phyloP scores from a whole-genome alignment of 2,888 invertebrate genomes.

The Ochropleura plecta region DNA sequence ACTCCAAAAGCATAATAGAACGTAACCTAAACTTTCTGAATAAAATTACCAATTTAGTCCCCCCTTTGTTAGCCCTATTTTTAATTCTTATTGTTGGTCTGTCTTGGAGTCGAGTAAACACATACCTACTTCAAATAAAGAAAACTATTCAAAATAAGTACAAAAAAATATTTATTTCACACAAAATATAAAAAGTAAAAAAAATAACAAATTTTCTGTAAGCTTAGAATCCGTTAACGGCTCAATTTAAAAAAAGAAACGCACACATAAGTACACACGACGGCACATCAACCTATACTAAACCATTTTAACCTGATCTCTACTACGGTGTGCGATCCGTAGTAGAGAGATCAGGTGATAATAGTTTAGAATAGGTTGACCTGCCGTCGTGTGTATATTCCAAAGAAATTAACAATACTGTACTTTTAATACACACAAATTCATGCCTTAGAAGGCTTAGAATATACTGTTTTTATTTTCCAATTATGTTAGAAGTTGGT shows the following conservation, averaged over 20 bases:
- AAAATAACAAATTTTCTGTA: slow-evolving; percentile 5
- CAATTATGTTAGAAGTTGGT: not conserved
- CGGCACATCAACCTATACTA: too few relatives aligned
- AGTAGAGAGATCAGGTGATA: too few relatives aligned
- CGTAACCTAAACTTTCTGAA: too few relatives aligned
- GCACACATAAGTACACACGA: too few relatives aligned
- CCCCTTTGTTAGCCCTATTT: not conserved
- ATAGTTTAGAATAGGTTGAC: too few relatives aligned
- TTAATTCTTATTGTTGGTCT: not conserved
- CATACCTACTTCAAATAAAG: not conserved
- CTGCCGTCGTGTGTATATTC: too few relatives aligned
- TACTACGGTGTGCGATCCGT: too few relatives aligned
- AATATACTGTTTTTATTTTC: not conserved
- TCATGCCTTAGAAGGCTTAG: not conserved
- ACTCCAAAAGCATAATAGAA: too few relatives aligned
- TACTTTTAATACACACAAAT: not conserved
- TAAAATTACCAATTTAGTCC: too few relatives aligned
- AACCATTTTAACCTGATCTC: too few relatives aligned
- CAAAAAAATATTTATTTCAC: slow-evolving; percentile 21
- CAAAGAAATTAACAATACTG: not conserved
- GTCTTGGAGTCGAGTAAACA: not conserved
- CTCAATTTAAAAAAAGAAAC: not conserved
- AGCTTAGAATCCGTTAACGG: not conserved
- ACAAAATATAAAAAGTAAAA: slow-evolving; percentile 2
- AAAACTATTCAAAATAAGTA: not conserved